phyloP scores from a whole-genome alignment of 2,113 vertebrate genomes.

The Leucosticte australis region DNA sequence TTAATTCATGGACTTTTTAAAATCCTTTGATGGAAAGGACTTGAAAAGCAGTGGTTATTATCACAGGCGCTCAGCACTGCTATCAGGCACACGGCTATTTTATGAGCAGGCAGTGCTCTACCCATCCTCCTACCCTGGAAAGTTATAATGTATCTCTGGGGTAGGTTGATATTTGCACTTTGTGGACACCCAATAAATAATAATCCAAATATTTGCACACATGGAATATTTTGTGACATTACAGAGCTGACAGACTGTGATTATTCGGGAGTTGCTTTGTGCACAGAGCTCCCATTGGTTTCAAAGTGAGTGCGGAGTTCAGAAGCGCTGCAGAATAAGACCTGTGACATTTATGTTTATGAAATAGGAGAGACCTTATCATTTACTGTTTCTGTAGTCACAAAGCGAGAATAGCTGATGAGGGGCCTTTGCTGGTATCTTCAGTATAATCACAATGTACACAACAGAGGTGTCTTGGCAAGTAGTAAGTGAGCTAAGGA shows the following conservation, averaged over 20 bases:
- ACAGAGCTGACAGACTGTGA: constrained; percentile 44
- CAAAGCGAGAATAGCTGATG: constrained; percentile 62
- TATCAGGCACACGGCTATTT: neutral
- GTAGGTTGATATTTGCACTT: constrained; percentile 59
- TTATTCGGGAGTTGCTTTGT: constrained; percentile 33
- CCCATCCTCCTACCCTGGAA: neutral
- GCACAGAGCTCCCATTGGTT: constrained; percentile 45
- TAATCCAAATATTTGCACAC: constrained; percentile 66
- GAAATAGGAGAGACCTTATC: constrained; percentile 67
- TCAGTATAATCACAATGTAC: constrained; percentile 9
- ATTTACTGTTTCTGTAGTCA: constrained; percentile 51
- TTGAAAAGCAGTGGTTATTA: constrained; percentile 41
- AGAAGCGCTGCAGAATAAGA: constrained; percentile 50
- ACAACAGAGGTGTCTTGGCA: neutral
- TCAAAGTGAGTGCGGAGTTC: constrained; percentile 45
- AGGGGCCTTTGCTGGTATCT: constrained; percentile 29
- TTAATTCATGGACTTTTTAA: constrained; percentile 33
- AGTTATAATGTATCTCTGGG: constrained; percentile 31
- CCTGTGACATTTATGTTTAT: constrained; percentile 69
- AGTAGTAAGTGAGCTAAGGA: neutral
- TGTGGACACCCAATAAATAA: constrained; percentile 62
- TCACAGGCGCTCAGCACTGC: neutral
- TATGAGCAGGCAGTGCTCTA: neutral
- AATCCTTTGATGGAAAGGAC: constrained; percentile 40
- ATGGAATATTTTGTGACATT: constrained; percentile 65